phyloP scores from a whole-genome alignment of 2,888 invertebrate genomes.

The Gymnosoma rotundatum region DNA sequence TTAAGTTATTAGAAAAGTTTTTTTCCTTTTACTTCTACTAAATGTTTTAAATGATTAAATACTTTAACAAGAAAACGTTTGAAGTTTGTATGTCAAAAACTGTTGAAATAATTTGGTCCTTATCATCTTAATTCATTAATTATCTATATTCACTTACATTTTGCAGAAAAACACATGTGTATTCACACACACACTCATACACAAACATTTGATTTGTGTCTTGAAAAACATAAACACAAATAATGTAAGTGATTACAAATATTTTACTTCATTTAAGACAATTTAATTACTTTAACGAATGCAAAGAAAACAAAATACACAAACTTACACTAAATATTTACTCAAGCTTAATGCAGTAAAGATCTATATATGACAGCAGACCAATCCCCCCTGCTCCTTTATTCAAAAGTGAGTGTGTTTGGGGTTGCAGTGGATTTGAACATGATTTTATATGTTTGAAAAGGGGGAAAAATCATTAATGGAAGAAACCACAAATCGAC shows the following conservation, averaged over 20 bases:
- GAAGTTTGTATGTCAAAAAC: neutral
- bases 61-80: neutral
- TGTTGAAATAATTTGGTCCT: slow-evolving; percentile 35
- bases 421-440: slow-evolving; percentile 10
- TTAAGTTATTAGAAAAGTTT: slow-evolving; percentile 20
- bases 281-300: slow-evolving; percentile 62
- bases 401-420: neutral
- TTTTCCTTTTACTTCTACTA: neutral
- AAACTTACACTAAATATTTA: neutral
- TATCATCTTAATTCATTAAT: slow-evolving; percentile 28
- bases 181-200: neutral
- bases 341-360: neutral
- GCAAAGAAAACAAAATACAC: neutral
- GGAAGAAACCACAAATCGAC: slow-evolving; percentile 68
- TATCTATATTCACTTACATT: slow-evolving; percentile 43
- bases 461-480: slow-evolving; percentile 52
- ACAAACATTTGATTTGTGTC: neutral
- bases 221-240: slow-evolving; percentile 15
- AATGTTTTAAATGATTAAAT: slow-evolving; percentile 12
- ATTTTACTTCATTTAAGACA: slow-evolving; percentile 62
- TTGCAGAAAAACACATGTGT: neutral
- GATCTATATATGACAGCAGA: neutral
- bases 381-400: neutral
- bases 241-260: slow-evolving; percentile 58
- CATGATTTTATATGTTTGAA: slow-evolving; percentile 18